Evolutionary conservation across 2,888 invertebrate species (phyloP), one percentile per base, ranked within the genome.

Genomic region (Euphydryas editha): DNA sequence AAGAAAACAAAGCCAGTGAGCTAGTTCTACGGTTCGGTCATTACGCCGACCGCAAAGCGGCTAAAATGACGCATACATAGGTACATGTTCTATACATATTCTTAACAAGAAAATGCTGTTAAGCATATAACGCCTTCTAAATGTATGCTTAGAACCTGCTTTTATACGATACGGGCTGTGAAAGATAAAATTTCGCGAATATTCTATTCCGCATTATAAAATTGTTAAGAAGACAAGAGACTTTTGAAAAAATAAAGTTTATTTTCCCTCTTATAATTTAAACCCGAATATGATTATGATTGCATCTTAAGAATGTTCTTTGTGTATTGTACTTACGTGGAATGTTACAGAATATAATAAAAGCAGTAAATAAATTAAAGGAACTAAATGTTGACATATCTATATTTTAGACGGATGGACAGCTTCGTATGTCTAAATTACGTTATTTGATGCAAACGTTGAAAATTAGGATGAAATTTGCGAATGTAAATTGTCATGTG

Each of bases 11-110:
- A 51, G 49, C n/a, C 37, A 11, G 44, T 24, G 20, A 21, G 56
- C 56, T 42, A 17, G 18, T 24, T 58, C 13, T 18, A 49, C 8
- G 7, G 47, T 56, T 37, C 49, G 46, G 56, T 18, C 62, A 30
- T 18, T 55, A 57, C 20, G 39, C 15, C 24, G 7, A n/a, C 62
- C 62, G 18, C 57, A 63, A 57, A 63, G 57, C 62, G 62, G 49
- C 17, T 58, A 42, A 62, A 63, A 24, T 46, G 62, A 18, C 44
- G 55, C 62, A 37, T 18, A 30, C 47, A 24, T 49, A n/a, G n/a
- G n/a, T n/a, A 63, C 49, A 49, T 49, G 24, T 15, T 51, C 49
- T 24, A 24, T 24, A 51, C 24, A 24, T 51, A 15, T 21, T 15
- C 15, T 51, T 51, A 51, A 24, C 49, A 51, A 51, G 49, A 21